Evolutionary conservation across 1,140 invertebrate species (phyloP), one percentile per base, ranked within the genome.

Genomic region (Argopecten irradians): DNA sequence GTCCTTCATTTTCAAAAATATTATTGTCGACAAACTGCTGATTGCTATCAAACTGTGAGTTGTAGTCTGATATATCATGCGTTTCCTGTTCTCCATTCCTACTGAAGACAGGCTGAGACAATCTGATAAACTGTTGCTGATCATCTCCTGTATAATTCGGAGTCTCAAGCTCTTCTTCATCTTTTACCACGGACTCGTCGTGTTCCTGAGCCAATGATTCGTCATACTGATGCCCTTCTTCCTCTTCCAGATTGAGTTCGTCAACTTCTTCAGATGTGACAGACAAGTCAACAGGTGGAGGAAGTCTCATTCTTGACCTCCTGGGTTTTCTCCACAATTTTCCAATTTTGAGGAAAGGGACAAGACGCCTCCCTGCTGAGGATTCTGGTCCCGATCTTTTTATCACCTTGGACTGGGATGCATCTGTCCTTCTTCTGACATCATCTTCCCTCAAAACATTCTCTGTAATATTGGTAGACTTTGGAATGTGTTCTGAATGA

Each of bases 21-120:
- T 46, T 11, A 14, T 71, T 71, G n/a, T 71, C 55, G 22, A 71
- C n/a, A 71, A 71, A 71, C 55, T 71, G 55, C 55, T 71, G 55
- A 71, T n/a, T 71, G 1, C 22, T 71, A 3, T 71, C 55, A 1
- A 28, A 3, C 22, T 28, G 55, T 28, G 55, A 71, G 43, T 22
- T 46, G 14, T 46, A 46, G 14, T 71, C 55, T 71, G 55, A 28
- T n/a, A 71, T 1, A 19, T 46, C 43, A 2, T 14, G 14, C 0
- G 55, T 71, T 5, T 71, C 55, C 55, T 71, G 55, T 71, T 71
- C 55, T 28, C n/a, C n/a, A 28, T 71, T 71, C 22, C 55, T 71
- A 71, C 55, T 71, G 55, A 71, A 71, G 22, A 71, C 55, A 28
- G 55, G 55, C 55, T 71, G 55, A 71, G 55, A 71, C 55, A 71